These are phyloP conservation scores for Lucilia sericata DNA, from an alignment of 1,140 invertebrate species.

Conservation along the genomic window DNA sequence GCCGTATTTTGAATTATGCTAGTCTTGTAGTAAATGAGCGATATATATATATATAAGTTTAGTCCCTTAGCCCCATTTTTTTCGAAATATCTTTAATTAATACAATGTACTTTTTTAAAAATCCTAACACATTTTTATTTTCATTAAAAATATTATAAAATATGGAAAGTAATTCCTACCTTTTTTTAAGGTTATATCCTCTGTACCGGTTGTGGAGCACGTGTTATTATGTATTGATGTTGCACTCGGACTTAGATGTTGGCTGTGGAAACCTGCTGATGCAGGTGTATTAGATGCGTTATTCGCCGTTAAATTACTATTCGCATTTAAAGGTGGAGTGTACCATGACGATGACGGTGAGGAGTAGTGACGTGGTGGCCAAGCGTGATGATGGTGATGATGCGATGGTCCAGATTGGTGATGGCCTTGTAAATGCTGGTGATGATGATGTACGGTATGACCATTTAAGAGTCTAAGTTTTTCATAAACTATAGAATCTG, in stretches of 20 bases:
- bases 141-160: too few relatives aligned
- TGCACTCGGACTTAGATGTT: background rate
- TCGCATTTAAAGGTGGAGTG: conserved; percentile 51
- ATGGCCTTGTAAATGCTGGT: conserved; percentile 74
- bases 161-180: conserved; percentile 50
- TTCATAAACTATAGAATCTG: background rate
- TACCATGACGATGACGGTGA: conserved; percentile 58
- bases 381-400: conserved; percentile 52
- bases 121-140: too few relatives aligned
- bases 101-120: too few relatives aligned
- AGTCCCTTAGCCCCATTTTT: too few relatives aligned
- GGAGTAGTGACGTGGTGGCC: conserved; percentile 59
- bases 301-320: background rate
- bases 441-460: conserved; percentile 58
- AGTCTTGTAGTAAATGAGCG: too few relatives aligned
- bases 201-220: conserved; percentile 33
- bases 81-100: too few relatives aligned
- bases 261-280: background rate
- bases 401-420: conserved; percentile 81
- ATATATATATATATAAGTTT: too few relatives aligned
- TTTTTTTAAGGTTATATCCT: conserved; percentile 61
- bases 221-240: background rate
- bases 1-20: too few relatives aligned
- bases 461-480: conserved; percentile 68
- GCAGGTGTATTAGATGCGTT: background rate